Percentiles rank a stretch among this genome's conserved stretches.
phyloP scores from a whole-genome alignment of 2,113 vertebrate species.

The Xerus inauris region DNA sequence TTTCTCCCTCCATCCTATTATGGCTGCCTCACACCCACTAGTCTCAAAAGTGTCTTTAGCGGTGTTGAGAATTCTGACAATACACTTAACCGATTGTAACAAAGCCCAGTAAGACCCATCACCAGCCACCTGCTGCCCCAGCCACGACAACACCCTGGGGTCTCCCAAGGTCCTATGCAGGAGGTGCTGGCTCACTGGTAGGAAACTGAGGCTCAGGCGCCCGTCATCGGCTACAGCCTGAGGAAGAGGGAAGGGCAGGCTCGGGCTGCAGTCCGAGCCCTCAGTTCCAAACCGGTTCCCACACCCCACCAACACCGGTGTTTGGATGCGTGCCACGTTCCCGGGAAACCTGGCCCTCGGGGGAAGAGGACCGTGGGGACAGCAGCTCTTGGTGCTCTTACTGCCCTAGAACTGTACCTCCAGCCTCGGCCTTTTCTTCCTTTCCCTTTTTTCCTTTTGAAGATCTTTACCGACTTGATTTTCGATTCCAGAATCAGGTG shows the following conservation, averaged over 20 bases:
- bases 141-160: background rate
- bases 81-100: background rate
- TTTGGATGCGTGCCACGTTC: conserved; percentile 27
- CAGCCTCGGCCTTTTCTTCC: too few relatives aligned
- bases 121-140: background rate
- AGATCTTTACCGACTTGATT: background rate
- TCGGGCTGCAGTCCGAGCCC: too few relatives aligned
- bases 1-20: background rate
- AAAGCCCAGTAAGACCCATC: background rate
- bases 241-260: background rate
- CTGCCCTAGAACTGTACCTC: background rate
- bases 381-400: background rate
- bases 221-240: background rate
- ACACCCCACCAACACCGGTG: background rate
- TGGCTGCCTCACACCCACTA: background rate
- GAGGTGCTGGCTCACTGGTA: background rate
- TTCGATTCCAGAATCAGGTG: background rate
- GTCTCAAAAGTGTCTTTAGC: background rate
- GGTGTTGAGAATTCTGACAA: background rate
- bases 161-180: background rate
- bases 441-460: background rate
- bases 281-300: too few relatives aligned
- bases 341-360: background rate
- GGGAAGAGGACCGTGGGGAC: background rate
- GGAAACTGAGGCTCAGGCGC: background rate